Conservation (phyloP, 2,888 invertebrate genomes). For the Leptogaster cylindrica region DNA sequence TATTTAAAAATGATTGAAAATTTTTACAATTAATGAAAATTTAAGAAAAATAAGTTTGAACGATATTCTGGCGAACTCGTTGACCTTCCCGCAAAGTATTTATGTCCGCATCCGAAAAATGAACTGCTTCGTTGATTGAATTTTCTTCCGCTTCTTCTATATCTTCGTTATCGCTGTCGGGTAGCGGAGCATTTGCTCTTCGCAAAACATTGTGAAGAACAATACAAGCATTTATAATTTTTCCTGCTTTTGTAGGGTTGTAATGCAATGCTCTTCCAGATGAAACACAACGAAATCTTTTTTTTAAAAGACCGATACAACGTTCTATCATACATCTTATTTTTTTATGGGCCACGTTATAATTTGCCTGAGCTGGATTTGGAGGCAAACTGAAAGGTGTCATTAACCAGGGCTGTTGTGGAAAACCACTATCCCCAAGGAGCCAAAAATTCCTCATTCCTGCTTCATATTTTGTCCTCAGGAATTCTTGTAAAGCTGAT, state of each 20-base stretch:
- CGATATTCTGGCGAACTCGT: too few relatives aligned
- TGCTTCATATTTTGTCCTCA: not conserved
- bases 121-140: too few relatives aligned
- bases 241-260: not conserved
- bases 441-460: constrained; percentile 41
- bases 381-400: not conserved
- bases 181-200: not conserved
- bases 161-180: not conserved
- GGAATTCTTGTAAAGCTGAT: not conserved
- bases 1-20: too few relatives aligned
- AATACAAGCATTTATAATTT: constrained; percentile 9
- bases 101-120: too few relatives aligned
- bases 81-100: too few relatives aligned
- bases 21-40: too few relatives aligned
- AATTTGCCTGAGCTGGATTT: not conserved
- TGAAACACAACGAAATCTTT: not conserved
- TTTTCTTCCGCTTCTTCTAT: not conserved
- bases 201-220: too few relatives aligned
- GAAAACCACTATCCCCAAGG: constrained; percentile 43
- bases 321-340: not conserved
- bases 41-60: too few relatives aligned
- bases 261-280: not conserved
- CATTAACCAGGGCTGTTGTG: constrained; percentile 35
- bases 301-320: constrained; percentile 7
- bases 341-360: not conserved